Percentiles rank a stretch among this genome's conserved stretches.
Evolutionary conservation across 2,888 invertebrate species (phyloP).

Genomic region (Pandemis cinnamomeana): DNA sequence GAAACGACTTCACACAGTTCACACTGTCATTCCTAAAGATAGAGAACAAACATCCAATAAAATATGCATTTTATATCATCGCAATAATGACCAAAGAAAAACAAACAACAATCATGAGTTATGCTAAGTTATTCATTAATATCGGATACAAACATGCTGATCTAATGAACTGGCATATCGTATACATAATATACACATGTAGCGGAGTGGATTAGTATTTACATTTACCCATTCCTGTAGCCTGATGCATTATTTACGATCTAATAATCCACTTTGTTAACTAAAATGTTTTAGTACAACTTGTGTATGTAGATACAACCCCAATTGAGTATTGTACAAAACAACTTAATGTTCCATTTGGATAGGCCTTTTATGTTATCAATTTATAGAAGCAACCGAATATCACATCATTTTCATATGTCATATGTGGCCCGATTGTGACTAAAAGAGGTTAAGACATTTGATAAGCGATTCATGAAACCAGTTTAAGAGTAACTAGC

Average conservation of each 20-base stretch:
- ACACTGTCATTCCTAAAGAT: not conserved
- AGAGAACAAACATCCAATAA: not conserved
- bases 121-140: slow-evolving; percentile 12
- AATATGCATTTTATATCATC: not conserved
- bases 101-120: slow-evolving; percentile 3
- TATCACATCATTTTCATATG: not conserved
- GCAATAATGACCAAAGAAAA: slow-evolving; percentile 6
- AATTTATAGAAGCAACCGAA: not conserved
- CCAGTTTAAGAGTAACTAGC: not conserved
- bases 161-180: not conserved
- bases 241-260: slow-evolving; percentile 5
- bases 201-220: slow-evolving; percentile 3
- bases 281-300: not conserved
- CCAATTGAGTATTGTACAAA: not conserved
- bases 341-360: not conserved
- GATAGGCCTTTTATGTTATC: not conserved
- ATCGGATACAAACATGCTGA: slow-evolving; percentile 12
- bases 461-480: not conserved
- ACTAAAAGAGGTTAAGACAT: not conserved
- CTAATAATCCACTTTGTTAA: not conserved
- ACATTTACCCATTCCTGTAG: not conserved
- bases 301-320: not conserved
- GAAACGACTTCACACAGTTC: not conserved
- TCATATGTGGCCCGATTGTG: not conserved
- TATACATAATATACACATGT: slow-evolving; percentile 2